Conservation (phyloP, 2,113 vertebrate species). For the Girardinichthys multiradiatus region DNA sequence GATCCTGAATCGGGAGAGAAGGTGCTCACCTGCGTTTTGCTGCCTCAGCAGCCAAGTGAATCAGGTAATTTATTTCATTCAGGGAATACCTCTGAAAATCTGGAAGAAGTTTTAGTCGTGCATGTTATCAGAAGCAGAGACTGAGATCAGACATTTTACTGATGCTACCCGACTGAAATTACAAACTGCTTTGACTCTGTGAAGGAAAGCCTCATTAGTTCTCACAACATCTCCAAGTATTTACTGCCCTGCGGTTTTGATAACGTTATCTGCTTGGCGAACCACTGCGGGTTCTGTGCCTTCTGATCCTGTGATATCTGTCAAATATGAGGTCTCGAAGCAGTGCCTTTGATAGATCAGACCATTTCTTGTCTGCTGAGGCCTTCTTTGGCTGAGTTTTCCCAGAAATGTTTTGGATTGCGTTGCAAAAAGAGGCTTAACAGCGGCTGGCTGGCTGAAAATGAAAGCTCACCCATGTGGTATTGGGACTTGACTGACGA, state of each 20-base stretch:
- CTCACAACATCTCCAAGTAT: slow-evolving; percentile 12
- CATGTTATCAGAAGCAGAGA: background rate
- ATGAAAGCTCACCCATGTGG: slow-evolving; percentile 57
- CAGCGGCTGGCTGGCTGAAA: slow-evolving; percentile 57
- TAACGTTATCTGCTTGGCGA: slow-evolving; percentile 50
- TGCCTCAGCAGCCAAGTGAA: slow-evolving; percentile 92
- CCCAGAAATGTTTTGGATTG: slow-evolving; percentile 62
- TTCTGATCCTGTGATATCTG: slow-evolving; percentile 50
- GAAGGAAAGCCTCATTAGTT: slow-evolving; percentile 23
- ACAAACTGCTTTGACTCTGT: background rate
- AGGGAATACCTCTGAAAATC: background rate
- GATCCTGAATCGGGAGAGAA: slow-evolving; percentile 90
- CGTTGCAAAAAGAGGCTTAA: slow-evolving; percentile 78
- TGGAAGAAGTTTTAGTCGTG: background rate
- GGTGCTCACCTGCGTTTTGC: slow-evolving; percentile 95
- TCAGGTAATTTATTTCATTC: slow-evolving; percentile 79
- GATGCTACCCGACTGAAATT: slow-evolving; percentile 2
- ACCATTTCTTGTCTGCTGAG: slow-evolving; percentile 46
- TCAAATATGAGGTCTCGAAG: slow-evolving; percentile 53
- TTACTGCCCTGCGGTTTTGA: slow-evolving; percentile 38
- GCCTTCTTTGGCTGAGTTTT: slow-evolving; percentile 64
- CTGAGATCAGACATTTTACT: background rate
- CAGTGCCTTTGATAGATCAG: slow-evolving; percentile 45
- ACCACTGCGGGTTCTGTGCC: slow-evolving; percentile 6
- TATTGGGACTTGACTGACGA: slow-evolving; percentile 22